These are phyloP conservation scores for Oreochromis niloticus DNA, from an alignment of 2,113 vertebrate genomes.

Conservation along the genomic window DNA sequence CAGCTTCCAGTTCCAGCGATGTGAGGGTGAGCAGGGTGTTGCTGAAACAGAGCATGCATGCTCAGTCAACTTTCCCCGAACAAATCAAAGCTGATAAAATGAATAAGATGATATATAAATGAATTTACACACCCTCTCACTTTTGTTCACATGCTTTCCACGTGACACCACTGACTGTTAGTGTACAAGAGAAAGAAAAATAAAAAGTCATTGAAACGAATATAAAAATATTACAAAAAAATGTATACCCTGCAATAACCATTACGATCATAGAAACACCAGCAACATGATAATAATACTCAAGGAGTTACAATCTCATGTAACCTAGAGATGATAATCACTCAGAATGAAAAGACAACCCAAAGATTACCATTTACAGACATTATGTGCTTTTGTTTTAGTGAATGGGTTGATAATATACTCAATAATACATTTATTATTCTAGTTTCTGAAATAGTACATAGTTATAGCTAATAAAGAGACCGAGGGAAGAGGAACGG, in stretches of 20 bases:
- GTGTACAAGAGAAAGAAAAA: constrained; percentile 39
- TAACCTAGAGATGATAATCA: constrained; percentile 55
- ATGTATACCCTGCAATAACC: constrained; percentile 66
- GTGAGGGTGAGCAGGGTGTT: background rate
- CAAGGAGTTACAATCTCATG: constrained; percentile 59
- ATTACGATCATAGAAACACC: constrained; percentile 68
- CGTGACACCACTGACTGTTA: constrained; percentile 51
- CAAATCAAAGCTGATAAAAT: background rate
- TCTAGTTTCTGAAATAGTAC: constrained; percentile 49
- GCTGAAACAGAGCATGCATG: constrained; percentile 5
- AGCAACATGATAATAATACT: constrained; percentile 60
- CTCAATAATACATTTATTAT: constrained; percentile 64
- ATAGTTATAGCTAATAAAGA: constrained; percentile 54
- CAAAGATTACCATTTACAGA: constrained; percentile 68
- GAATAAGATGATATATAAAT: background rate
- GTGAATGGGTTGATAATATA: constrained; percentile 46
- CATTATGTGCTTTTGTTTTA: constrained; percentile 60
- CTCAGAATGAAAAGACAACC: constrained; percentile 60
- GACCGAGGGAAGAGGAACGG: constrained; percentile 23
- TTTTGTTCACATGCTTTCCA: constrained; percentile 57
- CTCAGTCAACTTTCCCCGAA: constrained; percentile 2
- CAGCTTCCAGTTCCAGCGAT: background rate
- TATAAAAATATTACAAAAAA: constrained; percentile 42
- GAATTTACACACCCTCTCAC: constrained; percentile 22
- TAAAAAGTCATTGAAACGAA: background rate